Evolutionary conservation across 2,113 vertebrate genomes (phyloP).

Genomic region (Pseudopodoces humilis): DNA sequence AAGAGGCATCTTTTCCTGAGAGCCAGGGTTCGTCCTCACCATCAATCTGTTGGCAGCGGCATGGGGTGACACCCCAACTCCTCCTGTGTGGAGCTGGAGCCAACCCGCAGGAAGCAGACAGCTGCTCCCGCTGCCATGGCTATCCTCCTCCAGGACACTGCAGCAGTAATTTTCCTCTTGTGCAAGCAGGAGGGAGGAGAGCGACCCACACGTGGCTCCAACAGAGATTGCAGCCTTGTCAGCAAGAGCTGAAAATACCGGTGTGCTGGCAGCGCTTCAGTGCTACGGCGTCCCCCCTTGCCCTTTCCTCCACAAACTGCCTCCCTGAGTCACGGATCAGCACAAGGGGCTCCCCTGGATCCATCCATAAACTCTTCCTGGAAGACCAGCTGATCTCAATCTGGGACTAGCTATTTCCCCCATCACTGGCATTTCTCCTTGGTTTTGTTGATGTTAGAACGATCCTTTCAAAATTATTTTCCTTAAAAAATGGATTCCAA

Average conservation of each 20-base stretch:
- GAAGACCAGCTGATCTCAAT: background rate
- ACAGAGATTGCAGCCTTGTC: background rate
- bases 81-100: fast-evolving
- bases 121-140: background rate
- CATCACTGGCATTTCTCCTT: background rate
- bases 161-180: background rate
- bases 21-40: background rate
- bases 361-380: background rate
- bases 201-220: background rate
- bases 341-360: background rate
- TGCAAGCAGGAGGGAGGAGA: background rate
- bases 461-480: background rate
- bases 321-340: background rate
- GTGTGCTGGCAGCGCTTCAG: background rate
- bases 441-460: background rate
- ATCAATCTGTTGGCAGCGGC: background rate
- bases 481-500: background rate
- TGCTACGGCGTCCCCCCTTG: fast-evolving
- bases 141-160: background rate
- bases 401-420: background rate
- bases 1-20: background rate
- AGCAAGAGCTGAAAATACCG: background rate
- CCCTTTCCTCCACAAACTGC: background rate
- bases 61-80: fast-evolving
- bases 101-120: background rate